phyloP scores from a whole-genome alignment of 2,113 vertebrate species.

The Hassar affinis region DNA sequence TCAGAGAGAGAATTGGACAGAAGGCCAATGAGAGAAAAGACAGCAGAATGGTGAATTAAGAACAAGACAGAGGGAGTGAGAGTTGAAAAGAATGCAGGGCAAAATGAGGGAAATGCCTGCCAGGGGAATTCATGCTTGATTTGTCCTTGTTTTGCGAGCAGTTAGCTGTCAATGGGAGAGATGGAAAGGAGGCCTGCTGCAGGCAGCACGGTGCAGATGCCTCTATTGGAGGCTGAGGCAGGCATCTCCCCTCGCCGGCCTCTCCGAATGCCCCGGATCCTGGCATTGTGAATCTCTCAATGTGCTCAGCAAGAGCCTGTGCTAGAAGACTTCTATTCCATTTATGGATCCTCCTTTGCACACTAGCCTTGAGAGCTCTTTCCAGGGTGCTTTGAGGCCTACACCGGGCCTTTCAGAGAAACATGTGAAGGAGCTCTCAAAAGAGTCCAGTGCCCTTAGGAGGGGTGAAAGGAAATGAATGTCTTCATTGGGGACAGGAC shows the following conservation, averaged over 20 bases:
- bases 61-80: constrained; percentile 47
- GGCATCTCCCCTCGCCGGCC: constrained; percentile 31
- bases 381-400: constrained; percentile 47
- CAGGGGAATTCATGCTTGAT: constrained; percentile 71
- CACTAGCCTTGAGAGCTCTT: constrained; percentile 35
- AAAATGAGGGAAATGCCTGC: constrained; percentile 61
- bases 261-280: constrained; percentile 21
- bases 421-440: constrained; percentile 41
- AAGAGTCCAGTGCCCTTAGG: constrained; percentile 37
- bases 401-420: constrained; percentile 34
- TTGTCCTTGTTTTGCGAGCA: constrained; percentile 66
- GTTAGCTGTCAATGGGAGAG: constrained; percentile 61
- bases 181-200: constrained; percentile 39
- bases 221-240: constrained; percentile 49
- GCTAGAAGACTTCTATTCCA: constrained; percentile 38
- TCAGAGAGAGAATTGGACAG: constrained; percentile 29
- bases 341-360: constrained; percentile 39
- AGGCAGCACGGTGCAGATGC: constrained; percentile 45
- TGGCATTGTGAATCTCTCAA: constrained; percentile 46
- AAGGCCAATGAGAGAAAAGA: constrained; percentile 53
- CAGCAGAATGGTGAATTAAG: constrained; percentile 44
- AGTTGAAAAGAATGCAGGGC: constrained; percentile 49
- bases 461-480: constrained; percentile 29
- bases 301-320: constrained; percentile 37
- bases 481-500: constrained; percentile 42